Conservation (phyloP, 92 coral and sea anemone genomes). For the Scolanthus callimorphus region DNA sequence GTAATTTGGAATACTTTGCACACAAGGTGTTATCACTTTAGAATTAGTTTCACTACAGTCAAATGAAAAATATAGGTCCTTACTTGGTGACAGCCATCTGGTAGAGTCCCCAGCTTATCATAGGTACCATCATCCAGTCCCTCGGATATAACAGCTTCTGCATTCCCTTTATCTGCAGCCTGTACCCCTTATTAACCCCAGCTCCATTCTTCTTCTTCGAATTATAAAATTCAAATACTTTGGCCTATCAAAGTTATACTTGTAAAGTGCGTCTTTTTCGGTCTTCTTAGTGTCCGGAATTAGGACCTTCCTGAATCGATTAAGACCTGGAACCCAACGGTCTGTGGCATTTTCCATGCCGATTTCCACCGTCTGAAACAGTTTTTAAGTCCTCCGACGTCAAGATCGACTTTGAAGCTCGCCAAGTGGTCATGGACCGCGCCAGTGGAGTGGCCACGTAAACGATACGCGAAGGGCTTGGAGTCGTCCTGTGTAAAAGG, state of each 20-base stretch:
- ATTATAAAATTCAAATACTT: slow-evolving; percentile 48
- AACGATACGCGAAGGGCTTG: slow-evolving; percentile 27
- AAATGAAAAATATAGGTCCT: too few relatives aligned
- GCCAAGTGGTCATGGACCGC: slow-evolving; percentile 60
- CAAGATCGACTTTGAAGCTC: slow-evolving; percentile 76
- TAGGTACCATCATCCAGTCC: slow-evolving; percentile 42
- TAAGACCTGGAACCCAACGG: slow-evolving; percentile 34
- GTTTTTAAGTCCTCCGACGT: slow-evolving; percentile 45
- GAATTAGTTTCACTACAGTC: too few relatives aligned
- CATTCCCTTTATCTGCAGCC: slow-evolving; percentile 48
- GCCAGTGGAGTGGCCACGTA: slow-evolving; percentile 52
- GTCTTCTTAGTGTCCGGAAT: slow-evolving; percentile 19
- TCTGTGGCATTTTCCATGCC: slow-evolving; percentile 22
- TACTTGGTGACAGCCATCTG: slow-evolving; percentile 62
- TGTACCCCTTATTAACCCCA: slow-evolving; percentile 57
- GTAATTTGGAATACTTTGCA: too few relatives aligned
- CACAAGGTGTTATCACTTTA: too few relatives aligned
- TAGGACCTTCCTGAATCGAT: slow-evolving; percentile 31
- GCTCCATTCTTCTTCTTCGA: slow-evolving; percentile 34
- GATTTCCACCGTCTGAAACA: slow-evolving; percentile 56
- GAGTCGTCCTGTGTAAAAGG: too few relatives aligned
- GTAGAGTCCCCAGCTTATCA: slow-evolving; percentile 64
- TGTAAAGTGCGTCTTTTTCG: too few relatives aligned
- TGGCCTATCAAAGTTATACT: too few relatives aligned
- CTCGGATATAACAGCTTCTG: slow-evolving; percentile 59